Evolutionary conservation across 2,888 invertebrate genomes (phyloP).

Genomic region (Stenodera caucasica): DNA sequence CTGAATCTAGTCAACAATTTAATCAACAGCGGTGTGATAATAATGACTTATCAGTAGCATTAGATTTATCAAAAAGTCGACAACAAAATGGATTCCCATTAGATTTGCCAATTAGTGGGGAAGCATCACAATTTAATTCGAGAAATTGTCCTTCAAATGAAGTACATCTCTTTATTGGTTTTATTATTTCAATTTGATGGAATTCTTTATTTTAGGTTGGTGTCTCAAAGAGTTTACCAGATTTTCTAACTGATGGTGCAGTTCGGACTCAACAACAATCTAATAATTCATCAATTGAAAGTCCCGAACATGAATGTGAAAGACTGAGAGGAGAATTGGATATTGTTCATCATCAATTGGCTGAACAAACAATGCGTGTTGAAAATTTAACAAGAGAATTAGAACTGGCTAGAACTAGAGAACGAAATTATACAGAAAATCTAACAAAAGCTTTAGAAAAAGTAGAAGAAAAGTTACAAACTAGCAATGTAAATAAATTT

Average conservation of each 20-base stretch:
- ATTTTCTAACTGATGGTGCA: constrained; percentile 73
- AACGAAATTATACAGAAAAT: constrained; percentile 60
- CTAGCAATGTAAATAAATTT: constrained; percentile 58
- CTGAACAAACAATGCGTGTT: constrained; percentile 59
- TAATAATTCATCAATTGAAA: constrained; percentile 39
- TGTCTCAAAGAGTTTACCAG: constrained; percentile 65
- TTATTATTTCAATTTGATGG: neutral
- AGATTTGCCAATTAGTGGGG: constrained; percentile 48
- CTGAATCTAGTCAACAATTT: constrained; percentile 37
- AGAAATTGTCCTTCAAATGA: constrained; percentile 41
- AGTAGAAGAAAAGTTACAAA: constrained; percentile 62
- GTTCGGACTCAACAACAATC: constrained; percentile 52
- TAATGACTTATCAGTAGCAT: constrained; percentile 41
- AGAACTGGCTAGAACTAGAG: constrained; percentile 57
- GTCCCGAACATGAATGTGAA: constrained; percentile 52
- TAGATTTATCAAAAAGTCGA: constrained; percentile 48
- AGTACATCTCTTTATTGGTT: constrained; percentile 23
- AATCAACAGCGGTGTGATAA: constrained; percentile 29
- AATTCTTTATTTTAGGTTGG: constrained; percentile 46
- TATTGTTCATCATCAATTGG: constrained; percentile 58
- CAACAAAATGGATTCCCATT: constrained; percentile 51
- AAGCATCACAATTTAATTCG: constrained; percentile 27
- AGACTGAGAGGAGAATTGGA: constrained; percentile 62
- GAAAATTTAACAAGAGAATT: constrained; percentile 61
- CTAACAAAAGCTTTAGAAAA: constrained; percentile 62